These are phyloP conservation scores for Elmis aenea DNA, from an alignment of 2,888 invertebrate species.

Conservation along the genomic window DNA sequence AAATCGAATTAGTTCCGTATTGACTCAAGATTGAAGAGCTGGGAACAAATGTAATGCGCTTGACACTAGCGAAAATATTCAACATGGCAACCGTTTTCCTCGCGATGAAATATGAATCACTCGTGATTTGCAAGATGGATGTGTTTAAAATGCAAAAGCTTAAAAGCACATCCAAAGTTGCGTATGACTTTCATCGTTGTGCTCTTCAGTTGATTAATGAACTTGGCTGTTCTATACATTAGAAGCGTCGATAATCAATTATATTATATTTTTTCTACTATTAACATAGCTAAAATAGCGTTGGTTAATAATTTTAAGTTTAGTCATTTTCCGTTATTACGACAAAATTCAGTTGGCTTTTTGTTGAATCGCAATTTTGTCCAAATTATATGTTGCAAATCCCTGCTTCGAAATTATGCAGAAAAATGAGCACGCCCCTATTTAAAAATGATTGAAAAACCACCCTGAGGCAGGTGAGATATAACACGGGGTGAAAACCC, in stretches of 20 bases:
- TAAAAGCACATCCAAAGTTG: constrained; percentile 15
- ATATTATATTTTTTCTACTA: too few relatives aligned
- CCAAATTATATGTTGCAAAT: background rate
- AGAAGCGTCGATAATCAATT: too few relatives aligned
- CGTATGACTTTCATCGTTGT: too few relatives aligned
- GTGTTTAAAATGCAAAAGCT: constrained; percentile 19
- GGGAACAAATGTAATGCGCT: constrained; percentile 27
- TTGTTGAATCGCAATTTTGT: background rate
- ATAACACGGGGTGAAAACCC: constrained; percentile 24
- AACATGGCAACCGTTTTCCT: constrained; percentile 22
- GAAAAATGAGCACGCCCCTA: constrained; percentile 19
- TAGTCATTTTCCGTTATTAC: background rate
- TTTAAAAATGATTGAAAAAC: constrained; percentile 25
- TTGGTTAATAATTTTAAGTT: too few relatives aligned
- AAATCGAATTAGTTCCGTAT: constrained; percentile 44
- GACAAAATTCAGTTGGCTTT: background rate
- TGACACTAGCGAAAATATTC: constrained; percentile 25
- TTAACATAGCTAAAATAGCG: too few relatives aligned
- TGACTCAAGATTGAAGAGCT: constrained; percentile 34
- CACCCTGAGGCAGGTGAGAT: constrained; percentile 31
- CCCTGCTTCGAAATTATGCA: constrained; percentile 14
- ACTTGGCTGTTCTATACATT: too few relatives aligned
- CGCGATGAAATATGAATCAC: constrained; percentile 32
- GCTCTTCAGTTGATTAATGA: too few relatives aligned
- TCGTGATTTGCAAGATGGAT: constrained; percentile 29